These are phyloP conservation scores for Irena cyanogastra DNA, from an alignment of 2,113 vertebrate genomes.

Conservation along the genomic window DNA sequence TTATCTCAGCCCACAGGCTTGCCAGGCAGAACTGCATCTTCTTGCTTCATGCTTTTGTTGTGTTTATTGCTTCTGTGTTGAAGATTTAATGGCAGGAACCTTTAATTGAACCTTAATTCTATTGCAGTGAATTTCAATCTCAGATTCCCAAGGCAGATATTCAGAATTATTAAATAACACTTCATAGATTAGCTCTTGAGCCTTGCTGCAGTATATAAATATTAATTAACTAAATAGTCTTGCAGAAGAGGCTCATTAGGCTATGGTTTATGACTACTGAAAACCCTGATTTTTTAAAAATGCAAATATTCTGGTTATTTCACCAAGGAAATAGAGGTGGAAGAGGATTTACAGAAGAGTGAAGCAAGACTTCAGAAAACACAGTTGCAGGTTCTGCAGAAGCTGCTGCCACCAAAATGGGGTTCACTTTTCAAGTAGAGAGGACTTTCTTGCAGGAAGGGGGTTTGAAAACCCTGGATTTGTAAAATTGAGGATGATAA, in stretches of 20 bases:
- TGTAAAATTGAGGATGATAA: conserved; percentile 10
- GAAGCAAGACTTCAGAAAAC: neutral
- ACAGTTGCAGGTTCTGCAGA: neutral
- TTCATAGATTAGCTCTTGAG: neutral
- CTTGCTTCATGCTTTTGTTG: neutral
- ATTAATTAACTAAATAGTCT: neutral
- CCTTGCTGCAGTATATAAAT: neutral
- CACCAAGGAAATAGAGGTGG: neutral
- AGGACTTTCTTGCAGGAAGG: neutral
- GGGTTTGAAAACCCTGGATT: neutral
- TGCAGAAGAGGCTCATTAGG: neutral
- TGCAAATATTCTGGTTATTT: neutral
- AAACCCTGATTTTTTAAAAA: neutral
- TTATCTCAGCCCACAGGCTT: neutral
- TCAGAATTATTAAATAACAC: neutral
- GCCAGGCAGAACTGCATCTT: neutral
- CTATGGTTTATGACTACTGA: neutral
- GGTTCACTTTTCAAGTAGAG: neutral
- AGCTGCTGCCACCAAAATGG: neutral
- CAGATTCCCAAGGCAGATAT: neutral
- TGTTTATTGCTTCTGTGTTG: neutral
- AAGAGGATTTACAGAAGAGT: neutral
- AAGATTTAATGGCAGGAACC: neutral
- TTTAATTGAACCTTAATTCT: neutral
- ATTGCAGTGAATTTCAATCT: neutral